These are phyloP conservation scores for Brachionus calyciflorus DNA, from an alignment of 1,140 invertebrate species.

Conservation along the genomic window DNA sequence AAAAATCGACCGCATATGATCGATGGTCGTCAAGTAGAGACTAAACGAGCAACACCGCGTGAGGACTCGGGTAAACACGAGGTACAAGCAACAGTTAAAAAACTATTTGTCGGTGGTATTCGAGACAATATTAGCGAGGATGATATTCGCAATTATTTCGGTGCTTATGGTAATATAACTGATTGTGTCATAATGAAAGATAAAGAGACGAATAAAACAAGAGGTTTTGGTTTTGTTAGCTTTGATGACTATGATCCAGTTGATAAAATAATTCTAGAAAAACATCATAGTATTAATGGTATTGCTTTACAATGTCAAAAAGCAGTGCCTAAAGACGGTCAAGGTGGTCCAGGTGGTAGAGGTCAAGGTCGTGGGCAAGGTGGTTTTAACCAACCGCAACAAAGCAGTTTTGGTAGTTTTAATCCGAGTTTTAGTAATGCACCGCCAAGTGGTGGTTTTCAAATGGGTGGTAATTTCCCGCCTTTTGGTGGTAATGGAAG, in stretches of 20 bases:
- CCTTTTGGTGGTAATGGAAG: not conserved
- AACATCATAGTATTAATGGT: slow-evolving; percentile 60
- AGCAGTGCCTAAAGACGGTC: slow-evolving; percentile 60
- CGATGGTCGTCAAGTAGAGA: slow-evolving; percentile 84
- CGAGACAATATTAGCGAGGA: slow-evolving; percentile 60
- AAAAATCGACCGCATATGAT: slow-evolving; percentile 76
- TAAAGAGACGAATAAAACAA: slow-evolving; percentile 77
- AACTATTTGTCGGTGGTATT: slow-evolving; percentile 86
- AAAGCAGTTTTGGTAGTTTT: not conserved
- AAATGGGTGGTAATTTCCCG: slow-evolving; percentile 10
- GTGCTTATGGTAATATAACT: slow-evolving; percentile 67
- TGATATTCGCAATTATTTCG: slow-evolving; percentile 78
- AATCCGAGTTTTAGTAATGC: not conserved
- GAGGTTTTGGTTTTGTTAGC: slow-evolving; percentile 89
- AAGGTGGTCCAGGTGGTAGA: not conserved
- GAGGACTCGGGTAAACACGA: slow-evolving; percentile 84
- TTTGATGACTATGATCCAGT: slow-evolving; percentile 71
- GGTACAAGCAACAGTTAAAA: slow-evolving; percentile 87
- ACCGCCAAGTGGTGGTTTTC: not conserved
- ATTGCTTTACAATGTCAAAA: slow-evolving; percentile 63
- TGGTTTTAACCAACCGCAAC: not conserved
- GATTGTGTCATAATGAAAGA: slow-evolving; percentile 69
- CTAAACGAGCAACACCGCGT: slow-evolving; percentile 90
- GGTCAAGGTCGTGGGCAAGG: too few relatives aligned
- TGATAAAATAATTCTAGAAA: slow-evolving; percentile 55